Percentiles rank a stretch among this genome's conserved stretches.
These are phyloP conservation scores for Patella depressa DNA, from an alignment of 2,888 invertebrate species.

Conservation along the genomic window DNA sequence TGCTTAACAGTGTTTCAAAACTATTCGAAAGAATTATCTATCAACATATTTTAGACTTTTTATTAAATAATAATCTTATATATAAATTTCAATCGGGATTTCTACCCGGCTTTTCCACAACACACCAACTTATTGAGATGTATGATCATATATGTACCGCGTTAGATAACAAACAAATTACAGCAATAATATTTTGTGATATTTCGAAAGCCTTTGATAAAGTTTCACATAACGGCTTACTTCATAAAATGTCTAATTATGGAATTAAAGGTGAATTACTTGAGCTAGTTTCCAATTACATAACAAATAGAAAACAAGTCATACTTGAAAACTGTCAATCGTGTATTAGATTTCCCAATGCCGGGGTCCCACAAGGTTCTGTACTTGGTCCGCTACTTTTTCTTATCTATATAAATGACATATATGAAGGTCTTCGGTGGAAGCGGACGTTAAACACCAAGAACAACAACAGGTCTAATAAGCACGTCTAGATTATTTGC, in stretches of 20 bases:
- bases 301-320: background rate
- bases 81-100: conserved; percentile 41
- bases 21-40: conserved; percentile 38
- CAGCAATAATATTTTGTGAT: conserved; percentile 38
- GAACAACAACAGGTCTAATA: too few relatives aligned
- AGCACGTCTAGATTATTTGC: background rate
- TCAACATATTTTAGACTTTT: conserved; percentile 32
- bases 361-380: background rate
- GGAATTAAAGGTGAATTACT: conserved; percentile 14
- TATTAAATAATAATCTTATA: conserved; percentile 34
- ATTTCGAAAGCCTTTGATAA: conserved; percentile 30
- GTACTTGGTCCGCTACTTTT: background rate
- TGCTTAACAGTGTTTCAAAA: conserved; percentile 35
- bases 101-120: conserved; percentile 35
- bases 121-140: conserved; percentile 38
- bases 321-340: background rate
- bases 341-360: background rate
- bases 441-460: too few relatives aligned
- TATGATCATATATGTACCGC: conserved; percentile 29
- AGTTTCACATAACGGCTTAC: conserved; percentile 4
- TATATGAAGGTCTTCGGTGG: too few relatives aligned
- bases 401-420: conserved; percentile 7
- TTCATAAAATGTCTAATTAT: conserved; percentile 20
- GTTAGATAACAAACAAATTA: conserved; percentile 29
- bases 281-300: background rate